These are phyloP conservation scores for Drusus annulatus DNA, from an alignment of 1,140 invertebrate species.

Conservation along the genomic window DNA sequence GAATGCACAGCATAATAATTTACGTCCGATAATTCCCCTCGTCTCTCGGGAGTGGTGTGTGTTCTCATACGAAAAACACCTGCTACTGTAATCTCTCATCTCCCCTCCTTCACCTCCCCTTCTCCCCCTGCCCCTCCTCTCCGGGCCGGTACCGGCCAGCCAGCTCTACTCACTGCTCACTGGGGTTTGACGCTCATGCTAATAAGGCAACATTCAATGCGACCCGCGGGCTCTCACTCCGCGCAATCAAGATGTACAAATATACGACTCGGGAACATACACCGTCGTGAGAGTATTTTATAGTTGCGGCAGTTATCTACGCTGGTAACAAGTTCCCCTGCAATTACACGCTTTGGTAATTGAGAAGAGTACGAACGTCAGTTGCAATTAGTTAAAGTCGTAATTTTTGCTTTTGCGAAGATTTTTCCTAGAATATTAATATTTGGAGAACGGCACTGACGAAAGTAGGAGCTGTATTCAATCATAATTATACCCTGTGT, in stretches of 20 bases:
- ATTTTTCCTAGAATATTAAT: too few species aligned
- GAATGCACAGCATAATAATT: background rate
- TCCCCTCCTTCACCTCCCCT: background rate
- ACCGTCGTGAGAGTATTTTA: background rate
- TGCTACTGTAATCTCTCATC: constrained; percentile 3
- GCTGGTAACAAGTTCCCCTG: background rate
- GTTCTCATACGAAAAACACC: constrained; percentile 3
- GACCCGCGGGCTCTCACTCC: background rate
- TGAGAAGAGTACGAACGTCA: background rate
- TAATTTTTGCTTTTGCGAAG: too few species aligned
- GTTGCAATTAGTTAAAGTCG: too few species aligned
- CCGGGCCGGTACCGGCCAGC: background rate
- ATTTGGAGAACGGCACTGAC: too few species aligned
- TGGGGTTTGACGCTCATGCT: background rate
- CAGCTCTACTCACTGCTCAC: too few species aligned
- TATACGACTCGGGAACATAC: too few species aligned
- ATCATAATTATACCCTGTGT: too few species aligned
- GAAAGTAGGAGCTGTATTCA: too few species aligned
- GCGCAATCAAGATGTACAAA: constrained; percentile 16
- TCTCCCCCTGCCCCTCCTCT: background rate
- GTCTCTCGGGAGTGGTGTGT: background rate
- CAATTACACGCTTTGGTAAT: background rate
- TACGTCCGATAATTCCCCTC: background rate
- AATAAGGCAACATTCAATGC: constrained; percentile 3
- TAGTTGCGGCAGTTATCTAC: background rate